phyloP scores from a whole-genome alignment of 1,140 invertebrate genomes.

The Elymnias hypermnestra region DNA sequence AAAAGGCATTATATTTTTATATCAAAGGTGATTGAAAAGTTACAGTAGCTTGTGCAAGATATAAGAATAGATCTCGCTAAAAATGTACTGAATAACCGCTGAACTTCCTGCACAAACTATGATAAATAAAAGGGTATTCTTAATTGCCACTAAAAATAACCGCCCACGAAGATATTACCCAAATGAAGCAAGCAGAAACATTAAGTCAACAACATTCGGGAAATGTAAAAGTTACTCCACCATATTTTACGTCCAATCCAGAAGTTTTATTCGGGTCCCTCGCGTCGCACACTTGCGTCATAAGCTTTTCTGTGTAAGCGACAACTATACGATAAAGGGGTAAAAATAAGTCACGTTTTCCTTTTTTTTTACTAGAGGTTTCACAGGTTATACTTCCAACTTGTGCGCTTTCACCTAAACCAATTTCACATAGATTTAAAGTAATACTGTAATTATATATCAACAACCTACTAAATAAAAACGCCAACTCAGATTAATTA shows the following conservation, averaged over 20 bases:
- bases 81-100: too few species aligned
- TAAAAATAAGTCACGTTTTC: too few species aligned
- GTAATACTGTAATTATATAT: too few species aligned
- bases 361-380: too few species aligned
- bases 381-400: background rate
- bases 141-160: slow-evolving; percentile 6
- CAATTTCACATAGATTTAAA: too few species aligned
- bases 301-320: background rate
- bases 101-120: background rate
- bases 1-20: too few species aligned
- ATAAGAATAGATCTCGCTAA: too few species aligned
- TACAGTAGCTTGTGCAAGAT: too few species aligned
- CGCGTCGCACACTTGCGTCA: slow-evolving; percentile 1
- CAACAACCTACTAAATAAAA: too few species aligned
- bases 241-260: slow-evolving; percentile 10
- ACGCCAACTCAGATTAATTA: too few species aligned
- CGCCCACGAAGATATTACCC: slow-evolving; percentile 6
- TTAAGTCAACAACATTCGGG: slow-evolving; percentile 10
- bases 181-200: slow-evolving; percentile 9
- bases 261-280: slow-evolving; percentile 10
- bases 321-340: background rate
- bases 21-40: too few species aligned
- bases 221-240: slow-evolving; percentile 10
- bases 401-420: background rate
- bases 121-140: slow-evolving; percentile 1